phyloP scores from a whole-genome alignment of 1,140 invertebrate species.

The Plutomurus gul region DNA sequence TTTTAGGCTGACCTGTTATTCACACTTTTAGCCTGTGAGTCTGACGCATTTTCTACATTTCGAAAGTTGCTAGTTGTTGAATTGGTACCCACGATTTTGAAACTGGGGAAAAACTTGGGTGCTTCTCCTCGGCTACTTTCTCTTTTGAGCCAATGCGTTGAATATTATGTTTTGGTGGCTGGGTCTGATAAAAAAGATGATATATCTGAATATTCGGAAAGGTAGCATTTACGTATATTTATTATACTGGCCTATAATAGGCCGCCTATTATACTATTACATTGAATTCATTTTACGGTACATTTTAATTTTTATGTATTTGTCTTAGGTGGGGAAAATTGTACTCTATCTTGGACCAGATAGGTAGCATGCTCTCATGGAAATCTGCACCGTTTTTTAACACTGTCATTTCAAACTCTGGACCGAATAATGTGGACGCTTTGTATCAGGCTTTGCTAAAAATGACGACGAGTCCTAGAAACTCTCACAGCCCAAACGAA shows the following conservation, averaged over 20 bases:
- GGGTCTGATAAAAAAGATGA: not conserved
- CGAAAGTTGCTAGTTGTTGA: conserved; percentile 48
- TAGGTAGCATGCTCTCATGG: conserved; percentile 44
- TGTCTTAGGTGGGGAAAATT: conserved; percentile 47
- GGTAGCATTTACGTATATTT: not conserved
- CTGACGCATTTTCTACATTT: conserved; percentile 46
- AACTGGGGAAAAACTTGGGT: conserved; percentile 38
- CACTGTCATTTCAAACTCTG: not conserved
- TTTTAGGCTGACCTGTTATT: conserved; percentile 45
- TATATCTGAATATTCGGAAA: not conserved
- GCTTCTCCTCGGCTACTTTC: conserved; percentile 28
- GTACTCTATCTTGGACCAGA: conserved; percentile 44
- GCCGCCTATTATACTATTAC: not conserved
- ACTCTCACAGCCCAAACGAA: conserved; percentile 31
- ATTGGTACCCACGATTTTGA: conserved; percentile 50
- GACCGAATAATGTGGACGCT: conserved; percentile 15
- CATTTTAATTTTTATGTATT: not conserved
- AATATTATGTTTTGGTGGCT: conserved; percentile 46
- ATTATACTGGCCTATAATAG: not conserved
- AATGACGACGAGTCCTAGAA: conserved; percentile 12
- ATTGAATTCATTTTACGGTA: not conserved
- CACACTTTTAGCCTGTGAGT: conserved; percentile 41
- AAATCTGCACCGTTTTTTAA: conserved; percentile 44
- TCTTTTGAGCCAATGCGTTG: conserved; percentile 49
- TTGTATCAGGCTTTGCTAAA: conserved; percentile 25